Conservation (phyloP, 2,797 vertebrate genomes). For the Tinamus major region DNA sequence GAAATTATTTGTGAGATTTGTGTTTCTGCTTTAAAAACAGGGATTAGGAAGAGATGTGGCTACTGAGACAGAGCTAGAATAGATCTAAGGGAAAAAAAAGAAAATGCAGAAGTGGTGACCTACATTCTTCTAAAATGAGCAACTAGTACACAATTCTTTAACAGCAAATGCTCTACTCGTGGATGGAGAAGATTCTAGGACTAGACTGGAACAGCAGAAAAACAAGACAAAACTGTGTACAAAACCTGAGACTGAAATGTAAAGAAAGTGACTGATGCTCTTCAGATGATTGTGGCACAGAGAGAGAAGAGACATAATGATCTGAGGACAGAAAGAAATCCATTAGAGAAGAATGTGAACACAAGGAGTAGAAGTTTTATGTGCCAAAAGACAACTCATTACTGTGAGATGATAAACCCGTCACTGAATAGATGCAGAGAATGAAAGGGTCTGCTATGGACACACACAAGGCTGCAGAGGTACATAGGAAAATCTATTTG, state of each 20-base stretch:
- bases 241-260: neutral
- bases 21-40: neutral
- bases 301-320: neutral
- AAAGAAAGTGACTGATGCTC: neutral
- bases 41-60: neutral
- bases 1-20: neutral
- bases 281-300: neutral
- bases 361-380: neutral
- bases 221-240: neutral
- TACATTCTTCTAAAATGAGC: neutral
- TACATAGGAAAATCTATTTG: neutral
- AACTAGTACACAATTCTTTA: neutral
- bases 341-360: neutral
- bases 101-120: neutral
- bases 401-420: neutral
- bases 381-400: neutral
- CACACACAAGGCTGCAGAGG: accelerated
- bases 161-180: neutral
- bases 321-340: neutral
- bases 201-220: accelerated
- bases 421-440: neutral
- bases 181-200: neutral
- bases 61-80: neutral
- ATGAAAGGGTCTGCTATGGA: neutral
- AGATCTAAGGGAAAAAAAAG: accelerated